A percentile compares a stretch with the other conserved stretches of the same genome.
These are phyloP conservation scores for Drosophila mimica DNA, from an alignment of 2,888 invertebrate genomes.

Conservation along the genomic window DNA sequence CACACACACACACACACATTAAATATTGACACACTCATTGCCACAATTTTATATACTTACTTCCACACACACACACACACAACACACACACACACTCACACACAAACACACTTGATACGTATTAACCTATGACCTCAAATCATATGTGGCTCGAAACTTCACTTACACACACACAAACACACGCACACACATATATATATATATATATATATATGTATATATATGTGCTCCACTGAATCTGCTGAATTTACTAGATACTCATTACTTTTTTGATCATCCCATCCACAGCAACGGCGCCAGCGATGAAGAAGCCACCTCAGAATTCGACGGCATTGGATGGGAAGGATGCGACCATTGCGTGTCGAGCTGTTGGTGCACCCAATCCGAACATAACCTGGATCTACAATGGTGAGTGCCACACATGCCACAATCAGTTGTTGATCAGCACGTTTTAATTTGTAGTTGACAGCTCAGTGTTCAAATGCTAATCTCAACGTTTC, in stretches of 20 bases:
- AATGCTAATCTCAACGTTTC: slow-evolving; percentile 44
- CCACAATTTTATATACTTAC: background rate
- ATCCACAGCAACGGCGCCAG: slow-evolving; percentile 92
- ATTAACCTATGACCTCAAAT: slow-evolving; percentile 27
- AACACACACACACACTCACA: slow-evolving; percentile 9
- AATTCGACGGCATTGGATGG: slow-evolving; percentile 96
- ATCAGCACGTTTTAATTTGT: slow-evolving; percentile 7
- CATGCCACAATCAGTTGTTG: background rate
- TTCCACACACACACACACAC: background rate
- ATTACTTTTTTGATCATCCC: slow-evolving; percentile 19
- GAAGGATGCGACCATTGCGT: slow-evolving; percentile 94
- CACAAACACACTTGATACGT: slow-evolving; percentile 19
- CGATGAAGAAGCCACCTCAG: slow-evolving; percentile 93
- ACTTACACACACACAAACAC: background rate
- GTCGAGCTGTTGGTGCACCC: slow-evolving; percentile 96
- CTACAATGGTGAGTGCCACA: slow-evolving; percentile 90
- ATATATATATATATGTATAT: background rate
- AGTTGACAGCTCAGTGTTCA: background rate
- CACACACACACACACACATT: slow-evolving; percentile 3
- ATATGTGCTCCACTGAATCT: background rate
- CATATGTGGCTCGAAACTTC: slow-evolving; percentile 16
- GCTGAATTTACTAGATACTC: slow-evolving; percentile 11
- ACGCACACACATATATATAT: slow-evolving; percentile 9
- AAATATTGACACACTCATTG: slow-evolving; percentile 20
- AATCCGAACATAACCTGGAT: slow-evolving; percentile 96